Evolutionary conservation across 2,113 vertebrate species (phyloP), one percentile per base, ranked within the genome.

Genomic region (Egretta garzetta): DNA sequence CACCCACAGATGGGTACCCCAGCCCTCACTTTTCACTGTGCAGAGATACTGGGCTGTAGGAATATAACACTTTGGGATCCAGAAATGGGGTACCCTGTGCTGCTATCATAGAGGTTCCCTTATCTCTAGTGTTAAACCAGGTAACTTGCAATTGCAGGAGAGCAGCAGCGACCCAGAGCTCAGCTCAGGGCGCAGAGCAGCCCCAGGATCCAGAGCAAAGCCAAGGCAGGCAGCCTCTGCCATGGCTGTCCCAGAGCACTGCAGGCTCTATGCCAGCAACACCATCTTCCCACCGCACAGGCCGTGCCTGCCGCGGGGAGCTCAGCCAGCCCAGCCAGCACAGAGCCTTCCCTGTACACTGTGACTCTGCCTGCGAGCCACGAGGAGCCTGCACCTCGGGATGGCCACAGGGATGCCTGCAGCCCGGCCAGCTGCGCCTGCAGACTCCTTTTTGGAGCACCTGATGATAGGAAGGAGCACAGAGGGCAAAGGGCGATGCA

Each of bases 271-370:
- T 6, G 13, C 59, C 0, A 2, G 59, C 27, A 17, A 14, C 27
- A 8, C 27, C 32, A 37, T 6, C 37, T 17, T 23, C 67, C 67
- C 43, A n/a, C 6, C 0, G 3, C 10, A 4, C 11, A 1, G 2
- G 33, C 21, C 1, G 2, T 6, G 24, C 60, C 62, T 39, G 74
- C 33, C 1, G 6, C 28, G 8, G 32, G 58, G 60, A 67, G 59
- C 53, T 55, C 53, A 4, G 41, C 50, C 41, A 15, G 53, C 33
- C 10, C 1, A 3, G 43, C 23, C 6, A 0, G n/a, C 1, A 0
- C 1, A 5, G 43, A 59, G 52, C 52, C 28, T 6, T 8, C 50
- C 26, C 37, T 43, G 47, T 8, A 14, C 35, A 15, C 18, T 4
- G 28, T 4, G 45, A 18, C 49, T 37, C 37, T 39, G 22, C 0